Base-by-base conservation (phyloP, 1,140 invertebrate genomes). In the Eurosta solidaginis region DNA sequence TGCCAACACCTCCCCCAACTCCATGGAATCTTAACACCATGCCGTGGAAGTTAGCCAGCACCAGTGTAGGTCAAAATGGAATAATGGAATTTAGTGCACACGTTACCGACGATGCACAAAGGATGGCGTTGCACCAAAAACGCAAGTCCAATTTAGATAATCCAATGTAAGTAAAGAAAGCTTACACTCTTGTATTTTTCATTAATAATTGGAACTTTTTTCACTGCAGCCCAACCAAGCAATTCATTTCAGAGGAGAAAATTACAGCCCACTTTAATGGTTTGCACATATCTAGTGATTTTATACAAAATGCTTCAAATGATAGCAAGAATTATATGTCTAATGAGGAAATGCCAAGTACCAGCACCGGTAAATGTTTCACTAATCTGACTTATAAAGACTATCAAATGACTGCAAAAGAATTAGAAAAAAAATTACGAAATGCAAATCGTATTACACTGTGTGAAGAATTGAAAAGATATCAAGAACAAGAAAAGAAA, bases 211-310 rank as follows among this genome's bases (percentile, higher is more conserved):
- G 1, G 22, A 33, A 33, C 1, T 77, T 25, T 40, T 74, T 50
- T 49, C 17, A 7, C 36, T 89, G 79, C 74, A 90, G 90, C 25
- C 91, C 91, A 25, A 82, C 88, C n/a, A 95, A 95, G 86, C 93
- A 93, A 81, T 89, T 92, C n/a, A 94, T 94, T 79, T 94, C 93
- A 1, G 93, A 94, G 86, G 93, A 94, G 84, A 93, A 93, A 87
- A 94, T 95, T 91, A 91, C 93, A 20, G 93, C 92, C 47, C 93
- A 94, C 82, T 91, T 95, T 78, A 92, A 90, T 80, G 90, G 91
- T 42, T 86, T 95, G 27, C 93, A 94, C 81, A 94, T 95, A 78
- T 91, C 91, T 3, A 88, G 88, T 44, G 88, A 91, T 47, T 88
- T 88, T 80, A 85, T 88, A 75, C 47, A 88, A 76, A 87, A 85